phyloP scores from a whole-genome alignment of 2,888 invertebrate species.

The Lithosia quadra region DNA sequence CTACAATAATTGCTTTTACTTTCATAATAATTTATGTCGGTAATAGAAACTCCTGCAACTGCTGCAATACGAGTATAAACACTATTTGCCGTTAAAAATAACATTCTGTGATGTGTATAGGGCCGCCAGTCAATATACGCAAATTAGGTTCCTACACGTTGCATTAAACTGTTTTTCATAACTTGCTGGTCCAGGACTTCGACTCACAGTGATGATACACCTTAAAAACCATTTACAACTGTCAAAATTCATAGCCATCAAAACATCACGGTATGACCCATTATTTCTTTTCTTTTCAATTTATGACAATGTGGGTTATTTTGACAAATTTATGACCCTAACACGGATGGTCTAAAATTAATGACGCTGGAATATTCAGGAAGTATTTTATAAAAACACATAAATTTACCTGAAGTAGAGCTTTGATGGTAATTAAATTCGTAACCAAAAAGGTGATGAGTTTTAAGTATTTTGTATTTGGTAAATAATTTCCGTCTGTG shows the following conservation, averaged over 20 bases:
- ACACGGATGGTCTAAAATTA: slow-evolving; percentile 18
- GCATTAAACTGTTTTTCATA: too few relatives aligned
- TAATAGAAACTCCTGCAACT: background rate
- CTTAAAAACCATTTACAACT: slow-evolving; percentile 9
- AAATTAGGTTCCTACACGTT: background rate
- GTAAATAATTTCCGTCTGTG: background rate
- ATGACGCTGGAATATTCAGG: slow-evolving; percentile 9
- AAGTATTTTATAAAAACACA: slow-evolving; percentile 14
- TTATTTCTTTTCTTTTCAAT: slow-evolving; percentile 11
- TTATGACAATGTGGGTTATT: slow-evolving; percentile 15
- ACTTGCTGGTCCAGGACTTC: background rate
- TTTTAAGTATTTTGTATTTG: background rate
- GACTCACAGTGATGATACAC: background rate
- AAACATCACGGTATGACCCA: background rate
- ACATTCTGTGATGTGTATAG: background rate
- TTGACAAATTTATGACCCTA: slow-evolving; percentile 17
- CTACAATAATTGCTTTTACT: too few relatives aligned
- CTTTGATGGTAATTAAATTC: slow-evolving; percentile 3
- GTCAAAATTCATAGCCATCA: slow-evolving; percentile 14
- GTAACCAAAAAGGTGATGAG: background rate
- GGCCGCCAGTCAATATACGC: too few relatives aligned
- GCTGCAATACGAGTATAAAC: background rate
- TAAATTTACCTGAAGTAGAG: slow-evolving; percentile 9
- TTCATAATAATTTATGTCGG: background rate
- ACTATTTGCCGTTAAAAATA: background rate